A percentile compares a stretch with the other conserved stretches of the same genome.
Evolutionary conservation across 1,140 invertebrate species (phyloP).

Genomic region (Caerostris extrusa): DNA sequence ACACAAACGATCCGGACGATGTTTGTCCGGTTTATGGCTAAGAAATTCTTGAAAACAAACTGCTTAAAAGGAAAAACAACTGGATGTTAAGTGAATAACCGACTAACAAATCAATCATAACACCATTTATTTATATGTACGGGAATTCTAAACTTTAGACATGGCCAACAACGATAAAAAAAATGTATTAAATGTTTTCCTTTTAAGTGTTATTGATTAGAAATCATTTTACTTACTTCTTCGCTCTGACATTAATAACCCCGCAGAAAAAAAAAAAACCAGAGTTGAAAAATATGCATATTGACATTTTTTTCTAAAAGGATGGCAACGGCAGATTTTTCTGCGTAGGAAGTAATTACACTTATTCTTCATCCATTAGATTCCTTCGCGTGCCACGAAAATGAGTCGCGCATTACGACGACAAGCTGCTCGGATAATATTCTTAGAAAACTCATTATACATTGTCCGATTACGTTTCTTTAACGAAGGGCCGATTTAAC

Average conservation of each 20-base stretch:
- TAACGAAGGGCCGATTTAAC: constrained; percentile 8
- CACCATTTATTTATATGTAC: not conserved
- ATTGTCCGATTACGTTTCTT: constrained; percentile 49
- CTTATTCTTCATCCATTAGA: constrained; percentile 21
- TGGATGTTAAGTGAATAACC: not conserved
- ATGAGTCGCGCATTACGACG: not conserved
- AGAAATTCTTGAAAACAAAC: not conserved
- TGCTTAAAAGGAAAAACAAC: not conserved
- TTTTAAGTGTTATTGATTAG: constrained; percentile 12
- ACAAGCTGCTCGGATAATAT: constrained; percentile 13
- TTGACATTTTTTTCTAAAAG: constrained; percentile 6
- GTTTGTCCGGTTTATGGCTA: too few species aligned
- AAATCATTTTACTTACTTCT: not conserved
- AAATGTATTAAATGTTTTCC: not conserved
- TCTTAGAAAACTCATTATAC: constrained; percentile 58
- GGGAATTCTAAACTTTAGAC: not conserved
- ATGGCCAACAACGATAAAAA: not conserved
- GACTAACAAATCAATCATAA: not conserved
- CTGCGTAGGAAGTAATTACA: constrained; percentile 7
- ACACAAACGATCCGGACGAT: too few species aligned
- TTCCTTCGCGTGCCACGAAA: not conserved
- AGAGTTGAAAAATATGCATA: not conserved
- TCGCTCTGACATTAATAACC: not conserved
- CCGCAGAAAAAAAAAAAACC: not conserved
- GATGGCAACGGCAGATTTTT: not conserved